Evolutionary conservation across 2,888 invertebrate genomes (phyloP).

Genomic region (Yponomeuta malinellus): DNA sequence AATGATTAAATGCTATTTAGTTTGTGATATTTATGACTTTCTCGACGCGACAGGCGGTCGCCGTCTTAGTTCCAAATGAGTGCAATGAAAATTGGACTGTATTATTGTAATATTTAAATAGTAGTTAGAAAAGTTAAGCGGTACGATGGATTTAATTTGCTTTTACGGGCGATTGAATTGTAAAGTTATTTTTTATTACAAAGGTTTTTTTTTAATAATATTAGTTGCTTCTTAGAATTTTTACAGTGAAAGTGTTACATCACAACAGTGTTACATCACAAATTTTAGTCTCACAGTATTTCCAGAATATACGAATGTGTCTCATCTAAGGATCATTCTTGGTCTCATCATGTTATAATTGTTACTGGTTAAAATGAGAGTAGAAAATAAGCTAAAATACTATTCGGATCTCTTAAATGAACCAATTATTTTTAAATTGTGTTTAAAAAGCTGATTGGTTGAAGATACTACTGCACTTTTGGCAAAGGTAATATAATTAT

Average conservation of each 20-base stretch:
- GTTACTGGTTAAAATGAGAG: conserved; percentile 39
- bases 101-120: conserved; percentile 43
- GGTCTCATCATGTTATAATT: background rate
- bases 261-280: no score
- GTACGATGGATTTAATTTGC: conserved; percentile 69
- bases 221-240: background rate
- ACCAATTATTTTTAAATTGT: no score
- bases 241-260: no score
- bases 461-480: no score
- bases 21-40: conserved; percentile 58
- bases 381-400: conserved; percentile 26
- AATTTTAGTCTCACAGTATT: no score
- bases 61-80: conserved; percentile 47
- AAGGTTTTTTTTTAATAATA: background rate
- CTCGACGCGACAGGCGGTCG: conserved; percentile 34
- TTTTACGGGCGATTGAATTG: conserved; percentile 29
- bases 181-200: background rate
- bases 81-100: conserved; percentile 61
- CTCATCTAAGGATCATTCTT: no score
- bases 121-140: conserved; percentile 69
- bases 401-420: conserved; percentile 12
- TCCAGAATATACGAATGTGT: no score
- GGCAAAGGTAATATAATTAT: no score
- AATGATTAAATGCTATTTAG: conserved; percentile 38
- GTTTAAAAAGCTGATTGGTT: no score